Conservation (phyloP, 2,888 invertebrate species). For the Plutella xylostella region DNA sequence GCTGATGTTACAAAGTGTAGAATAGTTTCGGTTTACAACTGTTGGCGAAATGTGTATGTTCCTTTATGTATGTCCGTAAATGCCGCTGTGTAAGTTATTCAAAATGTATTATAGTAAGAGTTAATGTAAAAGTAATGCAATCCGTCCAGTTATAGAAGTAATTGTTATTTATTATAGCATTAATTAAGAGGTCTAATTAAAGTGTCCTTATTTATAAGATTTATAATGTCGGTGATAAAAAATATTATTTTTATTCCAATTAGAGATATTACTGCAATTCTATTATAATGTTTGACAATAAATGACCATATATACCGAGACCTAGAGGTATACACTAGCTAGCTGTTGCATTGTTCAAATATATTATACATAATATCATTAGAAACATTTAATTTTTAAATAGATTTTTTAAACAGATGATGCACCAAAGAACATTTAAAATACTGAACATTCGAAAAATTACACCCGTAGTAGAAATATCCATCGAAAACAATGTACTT, state of each 20-base stretch:
- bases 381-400: too few species aligned
- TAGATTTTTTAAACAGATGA: too few species aligned
- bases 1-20: too few species aligned
- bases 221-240: background rate
- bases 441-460: too few species aligned
- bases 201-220: conserved; percentile 1
- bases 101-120: conserved; percentile 1
- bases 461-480: too few species aligned
- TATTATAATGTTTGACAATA: background rate
- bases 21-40: too few species aligned
- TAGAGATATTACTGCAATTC: background rate
- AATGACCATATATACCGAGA: too few species aligned
- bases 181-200: conserved; percentile 12
- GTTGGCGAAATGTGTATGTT: background rate
- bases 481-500: too few species aligned
- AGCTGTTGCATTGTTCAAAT: too few species aligned
- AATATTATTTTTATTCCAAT: background rate
- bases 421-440: too few species aligned
- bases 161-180: conserved; percentile 60
- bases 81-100: background rate
- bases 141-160: conserved; percentile 52
- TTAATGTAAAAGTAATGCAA: conserved; percentile 10
- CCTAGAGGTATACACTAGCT: too few species aligned
- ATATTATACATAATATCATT: too few species aligned
- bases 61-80: background rate